phyloP scores from a whole-genome alignment of 2,113 vertebrate genomes.

The Dromas ardeola region DNA sequence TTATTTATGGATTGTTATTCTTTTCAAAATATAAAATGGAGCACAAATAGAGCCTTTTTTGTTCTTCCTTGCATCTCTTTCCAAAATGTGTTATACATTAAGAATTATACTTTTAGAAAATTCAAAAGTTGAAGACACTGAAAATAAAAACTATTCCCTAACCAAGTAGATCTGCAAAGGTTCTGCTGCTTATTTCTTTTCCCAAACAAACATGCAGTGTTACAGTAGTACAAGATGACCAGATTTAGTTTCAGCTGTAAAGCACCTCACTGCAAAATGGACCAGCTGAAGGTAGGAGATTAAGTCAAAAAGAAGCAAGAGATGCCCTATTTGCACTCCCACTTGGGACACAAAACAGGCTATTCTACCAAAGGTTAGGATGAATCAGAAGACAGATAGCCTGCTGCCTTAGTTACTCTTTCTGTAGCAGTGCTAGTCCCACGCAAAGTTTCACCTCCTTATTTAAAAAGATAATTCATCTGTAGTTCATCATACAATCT shows the following conservation, averaged over 20 bases:
- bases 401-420: not conserved
- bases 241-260: not conserved
- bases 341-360: not conserved
- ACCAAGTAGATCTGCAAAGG: not conserved
- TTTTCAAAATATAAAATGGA: not conserved
- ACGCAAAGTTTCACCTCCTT: not conserved
- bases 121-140: not conserved
- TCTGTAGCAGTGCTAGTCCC: not conserved
- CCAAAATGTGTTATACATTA: not conserved
- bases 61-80: not conserved
- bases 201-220: not conserved
- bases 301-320: not conserved
- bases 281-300: not conserved
- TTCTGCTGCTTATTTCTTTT: not conserved
- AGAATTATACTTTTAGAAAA: not conserved
- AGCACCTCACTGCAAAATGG: not conserved
- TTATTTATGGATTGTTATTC: not conserved
- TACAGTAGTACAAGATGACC: not conserved
- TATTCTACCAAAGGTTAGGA: not conserved
- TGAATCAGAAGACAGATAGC: not conserved
- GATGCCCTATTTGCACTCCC: not conserved
- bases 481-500: not conserved
- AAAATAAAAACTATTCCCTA: not conserved
- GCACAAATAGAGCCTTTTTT: not conserved
- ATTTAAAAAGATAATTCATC: not conserved